Evolutionary conservation across 2,888 invertebrate species (phyloP), one percentile per base, ranked within the genome.

Genomic region (Oxycera nigricornis): DNA sequence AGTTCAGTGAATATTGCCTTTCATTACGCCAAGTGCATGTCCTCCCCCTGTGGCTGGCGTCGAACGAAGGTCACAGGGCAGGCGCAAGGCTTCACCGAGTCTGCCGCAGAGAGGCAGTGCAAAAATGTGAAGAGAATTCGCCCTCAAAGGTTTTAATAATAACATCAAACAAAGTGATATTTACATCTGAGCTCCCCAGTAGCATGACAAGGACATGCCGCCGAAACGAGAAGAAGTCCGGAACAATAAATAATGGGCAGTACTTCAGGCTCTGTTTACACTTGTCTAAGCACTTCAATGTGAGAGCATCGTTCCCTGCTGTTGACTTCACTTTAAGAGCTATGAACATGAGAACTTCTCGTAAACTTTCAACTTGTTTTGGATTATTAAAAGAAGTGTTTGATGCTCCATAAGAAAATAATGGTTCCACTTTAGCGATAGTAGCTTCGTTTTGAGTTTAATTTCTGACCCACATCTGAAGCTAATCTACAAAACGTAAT

Each of bases 1-100:
- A 65, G 65, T 65, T 65, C 65, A 65, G 30, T 41, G 65, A 65
- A 39, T 24, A 65, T 65, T 65, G 2, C 41, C 65, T 65, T 65
- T 24, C 41, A 41, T 39, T 65, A 65, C n/a, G 26, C 26, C 65
- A 65, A 65, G 24, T 65, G 65, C 35, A 65, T n/a, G 24, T 20
- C 61, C n/a, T 61, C 61, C 31, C 20, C 41, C 41, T 6, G 2
- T 4, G 65, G 24, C 31, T 24, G 41, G n/a, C 39, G 7, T 65
- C 14, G 41, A 39, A 41, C 7, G 65, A 65, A 65, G 65, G 65
- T 65, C 65, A 41, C 24, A 65, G 41, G 65, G n/a, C 24, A 22
- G 9, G 24, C 14, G 14, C 30, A 20, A n/a, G 62, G 20, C 62
- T 35, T 30, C 35, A 20, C 31, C 39, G n/a, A 65, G 30, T 41